Evolutionary conservation across 2,888 invertebrate species (phyloP).

Genomic region (Aphidoletes aphidimyza): DNA sequence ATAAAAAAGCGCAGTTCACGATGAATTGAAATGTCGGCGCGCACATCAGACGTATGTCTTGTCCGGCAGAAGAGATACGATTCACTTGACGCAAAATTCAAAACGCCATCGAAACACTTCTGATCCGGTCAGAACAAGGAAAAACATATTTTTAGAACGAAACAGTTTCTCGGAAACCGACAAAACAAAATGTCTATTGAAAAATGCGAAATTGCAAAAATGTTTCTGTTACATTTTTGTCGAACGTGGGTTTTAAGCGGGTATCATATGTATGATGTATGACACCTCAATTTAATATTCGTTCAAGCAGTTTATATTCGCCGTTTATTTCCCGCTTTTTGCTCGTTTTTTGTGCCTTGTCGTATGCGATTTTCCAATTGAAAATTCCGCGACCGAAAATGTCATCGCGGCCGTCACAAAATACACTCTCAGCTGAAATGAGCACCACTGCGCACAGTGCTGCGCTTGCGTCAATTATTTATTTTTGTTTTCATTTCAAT

Average conservation of each 20-base stretch:
- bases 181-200: background rate
- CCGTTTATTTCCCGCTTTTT: background rate
- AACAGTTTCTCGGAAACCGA: conserved; percentile 11
- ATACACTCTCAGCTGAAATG: background rate
- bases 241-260: background rate
- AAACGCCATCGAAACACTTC: background rate
- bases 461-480: conserved; percentile 25
- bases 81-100: background rate
- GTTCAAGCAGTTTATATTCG: background rate
- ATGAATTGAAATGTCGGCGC: conserved; percentile 3
- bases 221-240: background rate
- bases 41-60: background rate
- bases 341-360: background rate
- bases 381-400: conserved; percentile 32
- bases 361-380: conserved; percentile 52
- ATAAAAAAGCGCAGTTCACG: background rate
- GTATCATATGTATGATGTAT: background rate
- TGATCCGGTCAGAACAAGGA: background rate
- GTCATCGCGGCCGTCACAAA: background rate
- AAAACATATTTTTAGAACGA: conserved; percentile 24
- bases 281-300: background rate
- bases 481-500: conserved; percentile 19
- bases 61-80: background rate
- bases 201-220: conserved; percentile 23
- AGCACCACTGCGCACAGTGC: background rate